These are phyloP conservation scores for Thaleichthys pacificus DNA, from an alignment of 2,797 vertebrate species.

Conservation along the genomic window DNA sequence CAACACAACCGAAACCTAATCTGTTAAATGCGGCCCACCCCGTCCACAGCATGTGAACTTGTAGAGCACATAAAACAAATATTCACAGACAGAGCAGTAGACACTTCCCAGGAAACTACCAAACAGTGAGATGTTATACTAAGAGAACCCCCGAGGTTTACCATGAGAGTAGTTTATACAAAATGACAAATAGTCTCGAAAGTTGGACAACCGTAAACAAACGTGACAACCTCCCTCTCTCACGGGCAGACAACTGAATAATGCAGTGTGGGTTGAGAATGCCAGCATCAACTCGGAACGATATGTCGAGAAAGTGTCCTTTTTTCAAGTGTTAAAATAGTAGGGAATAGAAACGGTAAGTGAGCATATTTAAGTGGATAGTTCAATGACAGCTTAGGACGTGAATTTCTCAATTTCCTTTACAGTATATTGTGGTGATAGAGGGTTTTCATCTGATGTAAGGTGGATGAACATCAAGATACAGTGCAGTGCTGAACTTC, in stretches of 20 bases:
- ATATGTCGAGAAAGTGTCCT: too few relatives aligned
- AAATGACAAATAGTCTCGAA: constrained; percentile 34
- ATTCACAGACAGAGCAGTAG: neutral
- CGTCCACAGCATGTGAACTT: too few relatives aligned
- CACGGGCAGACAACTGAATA: constrained; percentile 40
- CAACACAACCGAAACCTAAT: neutral
- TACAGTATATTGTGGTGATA: too few relatives aligned
- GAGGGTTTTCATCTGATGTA: too few relatives aligned
- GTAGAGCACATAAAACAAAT: too few relatives aligned
- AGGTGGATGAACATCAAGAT: constrained; percentile 31
- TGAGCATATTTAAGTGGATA: too few relatives aligned
- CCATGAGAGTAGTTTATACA: constrained; percentile 40
- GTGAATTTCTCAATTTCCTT: too few relatives aligned
- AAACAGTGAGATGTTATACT: constrained; percentile 27
- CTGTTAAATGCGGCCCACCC: too few relatives aligned
- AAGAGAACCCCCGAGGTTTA: constrained; percentile 38
- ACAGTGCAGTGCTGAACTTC: constrained; percentile 21
- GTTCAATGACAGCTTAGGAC: too few relatives aligned
- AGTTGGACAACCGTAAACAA: constrained; percentile 54
- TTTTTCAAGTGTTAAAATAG: too few relatives aligned
- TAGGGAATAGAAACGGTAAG: too few relatives aligned
- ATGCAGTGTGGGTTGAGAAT: constrained; percentile 22
- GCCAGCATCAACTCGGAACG: constrained; percentile 17
- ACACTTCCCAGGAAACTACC: neutral
- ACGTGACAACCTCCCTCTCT: constrained; percentile 45